A percentile compares a stretch with the other conserved stretches of the same genome.
Evolutionary conservation across 2,888 invertebrate genomes (phyloP).

Genomic region (Melanostoma scalare): DNA sequence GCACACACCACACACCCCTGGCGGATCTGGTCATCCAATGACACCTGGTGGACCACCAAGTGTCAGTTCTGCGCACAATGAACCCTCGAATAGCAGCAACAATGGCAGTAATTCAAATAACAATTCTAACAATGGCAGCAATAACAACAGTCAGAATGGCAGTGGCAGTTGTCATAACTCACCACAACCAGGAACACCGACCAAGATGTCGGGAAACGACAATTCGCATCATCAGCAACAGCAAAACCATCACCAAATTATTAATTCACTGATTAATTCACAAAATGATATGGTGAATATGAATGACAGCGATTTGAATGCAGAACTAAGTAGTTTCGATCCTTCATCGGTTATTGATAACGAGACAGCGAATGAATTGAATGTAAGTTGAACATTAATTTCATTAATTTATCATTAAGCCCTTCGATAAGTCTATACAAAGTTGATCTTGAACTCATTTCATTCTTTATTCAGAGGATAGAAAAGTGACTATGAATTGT

Average conservation of each 20-base stretch:
- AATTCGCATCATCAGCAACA: constrained; percentile 79
- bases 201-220: constrained; percentile 79
- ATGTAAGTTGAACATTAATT: constrained; percentile 86
- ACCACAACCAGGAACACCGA: constrained; percentile 82
- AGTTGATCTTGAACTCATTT: not conserved
- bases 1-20: constrained; percentile 91
- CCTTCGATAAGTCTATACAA: not conserved
- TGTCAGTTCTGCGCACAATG: constrained; percentile 86
- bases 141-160: constrained; percentile 71
- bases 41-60: constrained; percentile 91
- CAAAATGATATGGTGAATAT: constrained; percentile 79
- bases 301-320: constrained; percentile 90
- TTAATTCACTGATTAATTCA: constrained; percentile 78
- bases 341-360: constrained; percentile 96
- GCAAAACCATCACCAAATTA: constrained; percentile 78
- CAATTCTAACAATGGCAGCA: constrained; percentile 63
- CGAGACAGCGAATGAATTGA: constrained; percentile 94
- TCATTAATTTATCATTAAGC: not conserved
- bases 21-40: constrained; percentile 89
- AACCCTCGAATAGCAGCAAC: constrained; percentile 78
- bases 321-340: constrained; percentile 93
- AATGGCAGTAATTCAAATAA: constrained; percentile 73
- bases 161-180: constrained; percentile 80
- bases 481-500: too few species aligned
- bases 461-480: not conserved